phyloP scores from a whole-genome alignment of 2,113 vertebrate species.

The Epinephelus fuscoguttatus region DNA sequence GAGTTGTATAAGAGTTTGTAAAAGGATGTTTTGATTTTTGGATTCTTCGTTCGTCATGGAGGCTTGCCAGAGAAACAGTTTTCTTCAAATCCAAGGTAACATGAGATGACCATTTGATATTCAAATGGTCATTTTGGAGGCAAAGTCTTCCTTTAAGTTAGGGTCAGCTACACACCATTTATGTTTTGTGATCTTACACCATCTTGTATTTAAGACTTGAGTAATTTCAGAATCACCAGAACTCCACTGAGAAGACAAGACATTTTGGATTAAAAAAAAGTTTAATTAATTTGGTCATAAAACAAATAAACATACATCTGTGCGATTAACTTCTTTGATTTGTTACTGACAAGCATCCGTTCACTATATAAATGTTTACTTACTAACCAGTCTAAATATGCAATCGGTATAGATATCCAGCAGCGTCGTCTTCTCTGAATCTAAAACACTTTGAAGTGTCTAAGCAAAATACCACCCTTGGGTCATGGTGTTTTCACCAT shows the following conservation, averaged over 20 bases:
- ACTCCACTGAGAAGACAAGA: background rate
- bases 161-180: background rate
- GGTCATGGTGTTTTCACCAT: slow-evolving; percentile 50
- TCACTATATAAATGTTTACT: background rate
- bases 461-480: slow-evolving; percentile 16
- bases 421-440: slow-evolving; percentile 41
- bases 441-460: slow-evolving; percentile 56
- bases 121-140: no score
- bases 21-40: no score
- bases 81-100: no score
- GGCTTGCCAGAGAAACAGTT: no score
- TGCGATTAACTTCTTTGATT: background rate
- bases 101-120: no score
- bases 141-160: background rate
- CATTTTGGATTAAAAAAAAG: background rate
- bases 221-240: background rate
- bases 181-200: background rate
- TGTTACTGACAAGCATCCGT: slow-evolving; percentile 8
- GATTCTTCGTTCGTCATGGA: no score
- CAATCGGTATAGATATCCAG: slow-evolving; percentile 13
- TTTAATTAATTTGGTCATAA: slow-evolving; percentile 34
- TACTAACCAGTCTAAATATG: slow-evolving; percentile 18
- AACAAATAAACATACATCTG: slow-evolving; percentile 11
- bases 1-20: no score
- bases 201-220: background rate